Evolutionary conservation across 2,888 invertebrate genomes (phyloP), one percentile per base, ranked within the genome.

Genomic region (Dascillus cervinus): DNA sequence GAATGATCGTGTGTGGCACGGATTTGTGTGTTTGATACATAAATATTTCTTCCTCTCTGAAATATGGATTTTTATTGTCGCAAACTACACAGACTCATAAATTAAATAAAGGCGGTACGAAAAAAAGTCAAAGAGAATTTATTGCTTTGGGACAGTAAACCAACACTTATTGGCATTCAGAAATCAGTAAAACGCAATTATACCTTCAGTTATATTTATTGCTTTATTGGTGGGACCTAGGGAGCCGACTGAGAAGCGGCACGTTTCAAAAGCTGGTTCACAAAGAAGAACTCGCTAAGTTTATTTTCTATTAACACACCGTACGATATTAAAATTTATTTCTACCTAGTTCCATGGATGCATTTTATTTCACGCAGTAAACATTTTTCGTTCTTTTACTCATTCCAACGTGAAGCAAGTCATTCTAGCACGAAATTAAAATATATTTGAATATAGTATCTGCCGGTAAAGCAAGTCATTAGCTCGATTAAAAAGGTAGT

Each of bases 131-230:
- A 50, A 49, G n/a, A 39, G 49, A 43, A 55, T 57, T 55, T 56
- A 50, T 52, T 41, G 40, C 46, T 38, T 23, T 31, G 27, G 46
- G 42, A 49, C 43, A 44, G 48, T 47, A 52, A 51, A 51, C 46
- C 41, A 37, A 43, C 46, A 44, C 52, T 51, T 51, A 53, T 52
- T 51, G 51, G 46, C 50, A 45, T 49, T 52, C 52, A 50, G 49
- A 52, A 55, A 56, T 56, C 54, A 55, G 53, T 53, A 53, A 53
- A 55, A 52, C 50, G 50, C 54, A 52, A 53, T 57, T 54, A 55
- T 50, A 49, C 47, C 50, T 49, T 43, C 39, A 45, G 51, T 49
- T 50, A 47, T n/a, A n/a, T 54, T 52, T 47, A 49, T 51, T 47
- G 43, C 41, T 53, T 49, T 52, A 50, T 55, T 53, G 49, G 46